Base-by-base conservation (phyloP, 1,140 invertebrate genomes). In the Drosophila hydei region DNA sequence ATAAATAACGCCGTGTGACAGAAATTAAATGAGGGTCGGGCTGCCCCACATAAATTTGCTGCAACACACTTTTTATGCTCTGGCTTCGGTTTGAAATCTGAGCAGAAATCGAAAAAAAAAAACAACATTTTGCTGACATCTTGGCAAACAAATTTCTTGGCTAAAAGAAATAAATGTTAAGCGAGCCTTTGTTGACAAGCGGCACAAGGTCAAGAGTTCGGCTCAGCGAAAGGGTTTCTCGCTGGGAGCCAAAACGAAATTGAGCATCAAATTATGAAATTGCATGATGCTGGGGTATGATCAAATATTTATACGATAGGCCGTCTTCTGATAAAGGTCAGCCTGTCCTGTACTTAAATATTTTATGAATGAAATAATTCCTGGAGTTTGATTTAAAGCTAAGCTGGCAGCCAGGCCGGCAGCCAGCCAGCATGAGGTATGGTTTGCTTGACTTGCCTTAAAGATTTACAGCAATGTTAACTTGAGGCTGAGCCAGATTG, bases 11-110 rank as follows among this genome's bases (percentile, higher is more conserved):
- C 65, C 56, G 64, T 87, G 55, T 87, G 81, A 85, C 81, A 85
- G 77, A 87, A 85, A 75, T 85, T 79, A 87, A 87, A 85, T 85
- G 85, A 79, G 81, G 74, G 74, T 76, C 58, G 52, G 42, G 38
- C 58, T 69, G 72, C 33, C 71, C 23, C 58, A 51, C 60, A 75
- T 65, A 75, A 75, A 72, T 72, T 65, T 65, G 38, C 62, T 40
- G 50, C 33, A 27, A 25, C 42, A 51, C 48, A 47, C 47, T 61
- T 30, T 55, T 23, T 45, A 33, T 9, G 19, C 33, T 42, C 8
- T 7, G 3, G 12, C 0, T 21, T 16, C 16, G 23, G 23, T 51
- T 50, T 21, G 72, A 65, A 65, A 71, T 71, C 68, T 50, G 36
- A 42, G 43, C 27, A 38, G 64, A 59, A 62, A 64, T 71, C 61